Conservation (phyloP, 2,888 invertebrate species). For the Apodemia mormo region DNA sequence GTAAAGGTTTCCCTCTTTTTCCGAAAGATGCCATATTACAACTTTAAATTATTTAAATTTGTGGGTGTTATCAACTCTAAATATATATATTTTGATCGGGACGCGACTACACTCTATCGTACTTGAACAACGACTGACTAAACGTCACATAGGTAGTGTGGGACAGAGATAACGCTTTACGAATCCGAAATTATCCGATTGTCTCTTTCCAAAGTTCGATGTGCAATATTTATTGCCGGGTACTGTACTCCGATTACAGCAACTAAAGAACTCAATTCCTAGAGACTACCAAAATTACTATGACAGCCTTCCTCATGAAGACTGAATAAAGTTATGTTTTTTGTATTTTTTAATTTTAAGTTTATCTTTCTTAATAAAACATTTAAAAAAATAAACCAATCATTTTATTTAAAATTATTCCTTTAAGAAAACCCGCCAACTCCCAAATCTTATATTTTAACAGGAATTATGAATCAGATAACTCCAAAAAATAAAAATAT, state of each 20-base stretch:
- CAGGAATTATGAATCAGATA: constrained; percentile 20
- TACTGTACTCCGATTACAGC: constrained; percentile 29
- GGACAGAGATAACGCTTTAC: too few relatives aligned
- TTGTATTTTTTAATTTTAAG: not conserved
- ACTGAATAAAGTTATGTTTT: constrained; percentile 4
- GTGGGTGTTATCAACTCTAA: too few relatives aligned
- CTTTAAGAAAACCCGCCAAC: constrained; percentile 21
- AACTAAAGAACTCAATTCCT: constrained; percentile 27
- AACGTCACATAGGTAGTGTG: too few relatives aligned
- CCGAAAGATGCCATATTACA: too few relatives aligned
- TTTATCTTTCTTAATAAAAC: not conserved
- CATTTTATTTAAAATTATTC: constrained; percentile 17
- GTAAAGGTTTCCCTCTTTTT: too few relatives aligned
- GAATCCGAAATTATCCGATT: too few relatives aligned
- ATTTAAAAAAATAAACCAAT: constrained; percentile 12
- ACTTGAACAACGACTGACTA: too few relatives aligned
- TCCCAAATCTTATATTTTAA: constrained; percentile 21
- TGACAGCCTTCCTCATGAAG: constrained; percentile 28
- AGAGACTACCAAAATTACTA: constrained; percentile 30
- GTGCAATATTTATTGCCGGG: too few relatives aligned
- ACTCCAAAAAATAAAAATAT: constrained; percentile 10
- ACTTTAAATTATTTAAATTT: too few relatives aligned
- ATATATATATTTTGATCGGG: too few relatives aligned
- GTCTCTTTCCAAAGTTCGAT: too few relatives aligned
- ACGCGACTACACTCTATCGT: too few relatives aligned